Conservation (phyloP, 2,113 vertebrate genomes). For the Pica pica region DNA sequence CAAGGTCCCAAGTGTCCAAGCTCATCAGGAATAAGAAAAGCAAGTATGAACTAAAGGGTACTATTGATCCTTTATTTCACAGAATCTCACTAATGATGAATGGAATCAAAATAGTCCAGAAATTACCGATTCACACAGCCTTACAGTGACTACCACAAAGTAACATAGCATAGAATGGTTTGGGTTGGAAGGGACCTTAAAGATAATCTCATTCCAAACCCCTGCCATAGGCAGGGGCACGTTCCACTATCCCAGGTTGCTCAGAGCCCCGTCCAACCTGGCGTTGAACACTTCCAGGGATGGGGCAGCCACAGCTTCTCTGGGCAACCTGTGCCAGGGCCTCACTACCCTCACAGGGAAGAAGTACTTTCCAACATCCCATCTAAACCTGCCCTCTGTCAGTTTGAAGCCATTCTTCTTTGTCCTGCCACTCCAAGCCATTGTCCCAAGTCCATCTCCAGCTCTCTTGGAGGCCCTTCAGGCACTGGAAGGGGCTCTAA, state of each 20-base stretch:
- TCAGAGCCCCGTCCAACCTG: rapidly evolving
- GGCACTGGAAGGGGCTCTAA: not conserved
- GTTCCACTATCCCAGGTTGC: not conserved
- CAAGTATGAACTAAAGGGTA: not conserved
- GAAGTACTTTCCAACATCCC: not conserved
- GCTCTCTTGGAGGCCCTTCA: not conserved
- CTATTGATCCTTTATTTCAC: not conserved
- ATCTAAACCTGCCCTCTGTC: not conserved
- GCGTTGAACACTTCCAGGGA: not conserved
- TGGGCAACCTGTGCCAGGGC: not conserved
- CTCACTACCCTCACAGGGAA: not conserved
- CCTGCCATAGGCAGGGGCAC: not conserved
- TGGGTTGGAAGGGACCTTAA: not conserved
- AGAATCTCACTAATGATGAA: not conserved
- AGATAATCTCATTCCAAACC: not conserved
- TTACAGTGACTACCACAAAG: not conserved
- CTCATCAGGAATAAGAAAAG: not conserved
- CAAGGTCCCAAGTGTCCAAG: not conserved
- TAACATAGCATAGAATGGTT: not conserved
- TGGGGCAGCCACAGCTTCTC: not conserved
- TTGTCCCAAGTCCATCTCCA: not conserved
- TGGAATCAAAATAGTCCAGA: not conserved
- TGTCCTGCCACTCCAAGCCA: not conserved
- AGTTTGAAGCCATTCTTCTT: not conserved
- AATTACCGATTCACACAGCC: not conserved